phyloP scores from a whole-genome alignment of 2,797 vertebrate species.

The Enteromius viviparus region DNA sequence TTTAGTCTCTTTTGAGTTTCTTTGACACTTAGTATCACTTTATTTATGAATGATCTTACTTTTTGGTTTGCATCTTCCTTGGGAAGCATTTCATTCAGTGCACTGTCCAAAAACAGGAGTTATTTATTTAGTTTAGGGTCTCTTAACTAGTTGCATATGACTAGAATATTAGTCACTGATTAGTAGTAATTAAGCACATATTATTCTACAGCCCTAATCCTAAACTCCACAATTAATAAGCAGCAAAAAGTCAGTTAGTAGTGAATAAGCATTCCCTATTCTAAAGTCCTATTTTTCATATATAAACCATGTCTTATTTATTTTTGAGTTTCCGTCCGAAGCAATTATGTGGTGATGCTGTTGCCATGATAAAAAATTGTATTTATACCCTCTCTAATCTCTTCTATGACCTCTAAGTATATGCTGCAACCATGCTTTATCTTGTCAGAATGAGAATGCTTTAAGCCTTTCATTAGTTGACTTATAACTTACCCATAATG shows the following conservation, averaged over 20 bases:
- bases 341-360: neutral
- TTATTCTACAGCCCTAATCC: no score
- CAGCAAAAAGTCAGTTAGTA: no score
- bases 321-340: neutral
- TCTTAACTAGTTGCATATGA: no score
- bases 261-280: no score
- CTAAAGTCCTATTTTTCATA: no score
- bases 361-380: slow-evolving; percentile 1
- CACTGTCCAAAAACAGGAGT: neutral
- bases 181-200: no score
- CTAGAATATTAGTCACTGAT: no score
- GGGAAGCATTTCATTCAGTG: neutral
- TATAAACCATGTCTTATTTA: neutral
- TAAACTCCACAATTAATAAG: no score
- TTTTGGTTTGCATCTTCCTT: neutral
- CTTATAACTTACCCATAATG: neutral
- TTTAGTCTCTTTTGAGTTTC: neutral
- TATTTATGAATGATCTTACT: neutral
- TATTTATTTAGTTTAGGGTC: neutral
- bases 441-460: neutral
- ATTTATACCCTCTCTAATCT: neutral
- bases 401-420: slow-evolving; percentile 1
- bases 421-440: neutral
- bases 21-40: neutral
- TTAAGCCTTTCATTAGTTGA: slow-evolving; percentile 15